phyloP scores from a whole-genome alignment of 2,113 vertebrate genomes.

The Lagopus leucura region DNA sequence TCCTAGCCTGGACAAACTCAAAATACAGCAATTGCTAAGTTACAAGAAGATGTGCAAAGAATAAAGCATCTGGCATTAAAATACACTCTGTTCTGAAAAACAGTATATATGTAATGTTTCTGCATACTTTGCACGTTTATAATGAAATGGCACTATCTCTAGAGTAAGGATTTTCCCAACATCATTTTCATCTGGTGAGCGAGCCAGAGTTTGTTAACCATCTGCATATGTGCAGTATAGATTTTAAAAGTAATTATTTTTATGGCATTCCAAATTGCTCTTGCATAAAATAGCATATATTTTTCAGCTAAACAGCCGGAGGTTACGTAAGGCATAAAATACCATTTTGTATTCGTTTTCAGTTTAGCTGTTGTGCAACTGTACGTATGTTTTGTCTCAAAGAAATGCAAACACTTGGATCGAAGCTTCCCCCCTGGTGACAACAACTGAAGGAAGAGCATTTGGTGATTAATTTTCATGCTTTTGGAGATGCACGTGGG shows the following conservation, averaged over 20 bases:
- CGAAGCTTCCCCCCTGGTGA: neutral
- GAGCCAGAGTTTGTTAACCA: constrained; percentile 54
- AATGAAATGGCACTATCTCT: constrained; percentile 64
- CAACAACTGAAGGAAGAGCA: neutral
- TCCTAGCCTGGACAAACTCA: neutral
- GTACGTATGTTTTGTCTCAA: neutral
- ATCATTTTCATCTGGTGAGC: constrained; percentile 48
- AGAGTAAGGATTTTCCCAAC: constrained; percentile 38
- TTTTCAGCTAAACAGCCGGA: constrained; percentile 8
- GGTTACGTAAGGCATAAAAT: constrained; percentile 7
- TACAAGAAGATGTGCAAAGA: neutral
- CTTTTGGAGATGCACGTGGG: neutral
- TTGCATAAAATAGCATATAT: constrained; percentile 35
- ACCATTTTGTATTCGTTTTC: neutral
- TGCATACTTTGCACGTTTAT: constrained; percentile 56
- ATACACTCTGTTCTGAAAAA: neutral
- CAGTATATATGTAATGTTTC: constrained; percentile 26
- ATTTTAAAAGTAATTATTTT: constrained; percentile 64
- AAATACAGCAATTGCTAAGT: neutral
- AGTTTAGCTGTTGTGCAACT: neutral
- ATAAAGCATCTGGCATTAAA: constrained; percentile 47
- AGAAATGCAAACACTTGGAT: neutral
- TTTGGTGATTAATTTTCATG: neutral
- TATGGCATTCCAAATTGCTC: constrained; percentile 46
- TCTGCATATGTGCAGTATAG: constrained; percentile 55